Percentiles rank a stretch among this genome's conserved stretches.
Evolutionary conservation across 2,113 vertebrate genomes (phyloP).

Genomic region (Malurus cyaneus): DNA sequence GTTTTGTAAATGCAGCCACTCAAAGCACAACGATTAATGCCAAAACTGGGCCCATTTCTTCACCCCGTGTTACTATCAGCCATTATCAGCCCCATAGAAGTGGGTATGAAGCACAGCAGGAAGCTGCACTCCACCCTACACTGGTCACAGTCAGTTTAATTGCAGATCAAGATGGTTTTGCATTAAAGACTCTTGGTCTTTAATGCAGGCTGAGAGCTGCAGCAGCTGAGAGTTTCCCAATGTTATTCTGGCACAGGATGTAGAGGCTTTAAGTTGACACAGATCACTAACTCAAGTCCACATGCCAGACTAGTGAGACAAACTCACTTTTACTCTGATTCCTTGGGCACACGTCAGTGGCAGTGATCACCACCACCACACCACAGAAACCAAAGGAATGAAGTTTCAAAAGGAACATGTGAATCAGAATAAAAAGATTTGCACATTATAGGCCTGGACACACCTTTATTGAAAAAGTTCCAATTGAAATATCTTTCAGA

Average conservation of each 20-base stretch:
- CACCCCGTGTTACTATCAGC: background rate
- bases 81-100: background rate
- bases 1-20: background rate
- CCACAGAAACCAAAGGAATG: background rate
- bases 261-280: background rate
- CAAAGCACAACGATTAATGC: background rate
- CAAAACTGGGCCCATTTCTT: background rate
- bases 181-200: background rate
- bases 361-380: background rate
- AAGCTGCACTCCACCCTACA: background rate
- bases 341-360: accelerated
- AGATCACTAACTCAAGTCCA: background rate
- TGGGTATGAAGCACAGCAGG: background rate
- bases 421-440: background rate
- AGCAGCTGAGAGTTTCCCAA: background rate
- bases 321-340: background rate
- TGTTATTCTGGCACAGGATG: background rate
- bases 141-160: background rate
- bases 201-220: background rate
- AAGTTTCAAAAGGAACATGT: background rate
- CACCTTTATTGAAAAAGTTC: background rate
- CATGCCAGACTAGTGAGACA: accelerated
- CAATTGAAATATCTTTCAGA: background rate
- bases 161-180: background rate
- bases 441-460: background rate